These are phyloP conservation scores for Cherax quadricarinatus DNA, from an alignment of 1,140 invertebrate species.

Conservation along the genomic window DNA sequence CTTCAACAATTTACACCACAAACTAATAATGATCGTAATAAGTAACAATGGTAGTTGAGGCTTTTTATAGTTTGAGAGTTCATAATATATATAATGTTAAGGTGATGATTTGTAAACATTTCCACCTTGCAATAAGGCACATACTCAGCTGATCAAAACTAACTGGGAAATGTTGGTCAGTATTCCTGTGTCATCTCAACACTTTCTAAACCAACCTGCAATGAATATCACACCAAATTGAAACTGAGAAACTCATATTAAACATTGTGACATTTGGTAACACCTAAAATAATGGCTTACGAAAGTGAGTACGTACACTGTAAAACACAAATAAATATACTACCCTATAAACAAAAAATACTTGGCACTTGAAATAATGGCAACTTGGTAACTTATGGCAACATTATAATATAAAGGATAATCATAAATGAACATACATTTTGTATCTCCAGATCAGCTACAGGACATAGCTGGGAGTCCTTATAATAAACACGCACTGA, in stretches of 20 bases:
- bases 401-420: conserved; percentile 29
- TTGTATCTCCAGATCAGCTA: background rate
- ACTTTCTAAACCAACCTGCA: background rate
- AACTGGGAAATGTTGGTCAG: background rate
- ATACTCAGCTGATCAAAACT: background rate
- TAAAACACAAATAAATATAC: conserved; percentile 53
- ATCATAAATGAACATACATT: background rate
- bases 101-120: no score
- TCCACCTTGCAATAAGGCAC: background rate
- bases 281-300: background rate
- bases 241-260: background rate
- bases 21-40: no score
- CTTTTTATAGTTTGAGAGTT: no score
- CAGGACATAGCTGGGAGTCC: background rate
- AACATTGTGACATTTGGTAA: conserved; percentile 47
- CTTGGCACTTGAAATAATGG: conserved; percentile 67
- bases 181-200: background rate
- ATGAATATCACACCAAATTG: background rate
- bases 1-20: no score
- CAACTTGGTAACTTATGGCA: conserved; percentile 71
- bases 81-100: no score
- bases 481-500: background rate
- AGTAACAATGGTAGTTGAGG: no score
- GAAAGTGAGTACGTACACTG: conserved; percentile 19
- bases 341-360: conserved; percentile 60